Evolutionary conservation across 2,113 vertebrate species (phyloP).

Genomic region (Phycodurus eques): DNA sequence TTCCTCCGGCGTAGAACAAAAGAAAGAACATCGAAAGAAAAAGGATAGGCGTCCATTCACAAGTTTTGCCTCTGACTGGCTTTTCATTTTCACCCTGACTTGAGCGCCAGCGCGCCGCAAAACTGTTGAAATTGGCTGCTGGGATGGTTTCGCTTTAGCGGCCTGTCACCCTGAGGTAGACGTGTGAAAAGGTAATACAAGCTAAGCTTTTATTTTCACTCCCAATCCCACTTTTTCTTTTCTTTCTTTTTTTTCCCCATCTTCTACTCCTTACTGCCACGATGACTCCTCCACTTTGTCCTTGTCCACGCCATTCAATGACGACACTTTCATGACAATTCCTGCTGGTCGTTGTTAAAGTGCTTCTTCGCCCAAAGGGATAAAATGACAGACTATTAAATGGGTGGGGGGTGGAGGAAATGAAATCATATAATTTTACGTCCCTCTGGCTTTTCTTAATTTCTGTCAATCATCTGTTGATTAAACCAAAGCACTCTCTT

Average conservation of each 20-base stretch:
- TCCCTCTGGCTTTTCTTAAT: slow-evolving; percentile 24
- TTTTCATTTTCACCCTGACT: slow-evolving; percentile 50
- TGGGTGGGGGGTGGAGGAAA: background rate
- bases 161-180: slow-evolving; percentile 60
- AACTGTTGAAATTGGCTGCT: slow-evolving; percentile 64
- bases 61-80: slow-evolving; percentile 23
- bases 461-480: slow-evolving; percentile 13
- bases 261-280: slow-evolving; percentile 4
- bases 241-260: background rate
- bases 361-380: slow-evolving; percentile 6
- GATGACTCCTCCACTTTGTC: slow-evolving; percentile 28
- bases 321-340: slow-evolving; percentile 13
- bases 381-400: slow-evolving; percentile 10
- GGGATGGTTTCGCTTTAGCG: slow-evolving; percentile 63
- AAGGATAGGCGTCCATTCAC: slow-evolving; percentile 19
- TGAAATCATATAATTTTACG: slow-evolving; percentile 35
- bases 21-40: slow-evolving; percentile 8
- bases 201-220: slow-evolving; percentile 17
- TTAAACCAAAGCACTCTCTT: slow-evolving; percentile 1
- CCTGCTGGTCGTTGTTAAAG: slow-evolving; percentile 2
- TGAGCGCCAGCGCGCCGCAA: slow-evolving; percentile 45
- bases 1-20: background rate
- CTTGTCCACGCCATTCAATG: slow-evolving; percentile 15
- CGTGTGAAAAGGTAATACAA: slow-evolving; percentile 68
- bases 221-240: background rate